phyloP scores from a whole-genome alignment of 2,888 invertebrate genomes.

The Drosophila mercatorum region DNA sequence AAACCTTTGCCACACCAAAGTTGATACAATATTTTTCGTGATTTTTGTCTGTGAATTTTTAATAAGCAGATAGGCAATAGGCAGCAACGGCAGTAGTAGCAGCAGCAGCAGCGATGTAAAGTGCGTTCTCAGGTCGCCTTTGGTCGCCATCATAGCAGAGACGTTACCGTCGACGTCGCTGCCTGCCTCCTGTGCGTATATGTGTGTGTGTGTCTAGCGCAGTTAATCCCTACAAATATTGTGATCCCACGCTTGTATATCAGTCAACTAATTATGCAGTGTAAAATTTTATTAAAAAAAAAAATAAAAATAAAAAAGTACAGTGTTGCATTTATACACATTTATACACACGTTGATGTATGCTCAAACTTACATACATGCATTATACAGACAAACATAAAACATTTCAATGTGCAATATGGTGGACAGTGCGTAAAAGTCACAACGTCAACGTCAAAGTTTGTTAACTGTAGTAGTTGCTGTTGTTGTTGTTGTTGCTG shows the following conservation, averaged over 20 bases:
- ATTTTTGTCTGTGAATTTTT: conserved; percentile 22
- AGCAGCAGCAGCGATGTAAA: conserved; percentile 57
- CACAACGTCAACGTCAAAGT: conserved; percentile 41
- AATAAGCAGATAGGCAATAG: conserved; percentile 27
- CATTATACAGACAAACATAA: conserved; percentile 41
- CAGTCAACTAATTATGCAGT: conserved; percentile 47
- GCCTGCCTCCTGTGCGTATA: conserved; percentile 33
- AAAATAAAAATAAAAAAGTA: conserved; percentile 71
- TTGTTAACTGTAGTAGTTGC: conserved; percentile 26
- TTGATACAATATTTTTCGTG: conserved; percentile 17
- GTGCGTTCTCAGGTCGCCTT: conserved; percentile 71
- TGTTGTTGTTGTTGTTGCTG: neutral
- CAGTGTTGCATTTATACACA: conserved; percentile 69
- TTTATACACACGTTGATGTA: conserved; percentile 1
- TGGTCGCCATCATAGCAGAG: conserved; percentile 76
- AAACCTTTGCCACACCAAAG: conserved; percentile 5
- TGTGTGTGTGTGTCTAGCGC: conserved; percentile 42
- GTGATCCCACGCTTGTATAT: conserved; percentile 60
- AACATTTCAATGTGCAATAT: conserved; percentile 71
- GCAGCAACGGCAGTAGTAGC: neutral
- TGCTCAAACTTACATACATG: conserved; percentile 22
- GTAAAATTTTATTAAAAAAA: conserved; percentile 42
- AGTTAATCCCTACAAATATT: conserved; percentile 58
- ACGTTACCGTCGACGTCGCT: conserved; percentile 39
- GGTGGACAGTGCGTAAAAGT: conserved; percentile 74